Evolutionary conservation across 2,113 vertebrate species (phyloP), one percentile per base, ranked within the genome.

Genomic region (Phoenicopterus ruber): DNA sequence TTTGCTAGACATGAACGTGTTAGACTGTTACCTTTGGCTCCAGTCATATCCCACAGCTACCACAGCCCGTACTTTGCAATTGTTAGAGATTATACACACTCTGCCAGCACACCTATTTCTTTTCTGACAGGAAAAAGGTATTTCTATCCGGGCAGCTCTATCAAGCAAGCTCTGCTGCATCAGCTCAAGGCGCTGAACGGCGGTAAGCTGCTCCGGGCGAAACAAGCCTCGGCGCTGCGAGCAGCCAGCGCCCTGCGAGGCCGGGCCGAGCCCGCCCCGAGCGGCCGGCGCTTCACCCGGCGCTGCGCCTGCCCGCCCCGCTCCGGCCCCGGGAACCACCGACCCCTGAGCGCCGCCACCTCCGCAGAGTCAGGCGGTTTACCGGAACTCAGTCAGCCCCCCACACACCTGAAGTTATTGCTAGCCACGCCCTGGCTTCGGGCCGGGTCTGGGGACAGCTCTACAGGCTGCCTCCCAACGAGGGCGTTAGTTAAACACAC

Each of bases 81-180:
- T 9, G 21, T 1, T 0, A 9, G 13, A 11, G 3, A 10, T 2
- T 5, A 5, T 0, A 6, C 19, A 26, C 6, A 4, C 18, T 3
- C n/a, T 13, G 21, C 40, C 28, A 17, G 34, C 62, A 18, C 46
- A 8, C 7, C 32, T 3, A 6, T 2, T 15, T 10, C 0, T 6
- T 21, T 19, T 10, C 46, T 13, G 20, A 11, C 54, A 6, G 34
- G 11, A 57, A 14, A 26, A 21, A 13, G 3, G 0, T 26, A 14
- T 4, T 73, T 55, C 22, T 29, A 7, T 4, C 28, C 17, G 4
- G 62, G 21, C 24, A 26, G 47, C 40, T 44, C 40, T 13, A 24
- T 7, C 3, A 8, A 79, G 21, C 26, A 26, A 58, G 24, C 58
- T 11, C 57, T 61, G 42, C 20, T 7, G 18, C 40, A 21, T 0